Percentiles rank a stretch among this genome's conserved stretches.
Evolutionary conservation across 2,113 vertebrate genomes (phyloP).

Genomic region (Anguilla rostrata): DNA sequence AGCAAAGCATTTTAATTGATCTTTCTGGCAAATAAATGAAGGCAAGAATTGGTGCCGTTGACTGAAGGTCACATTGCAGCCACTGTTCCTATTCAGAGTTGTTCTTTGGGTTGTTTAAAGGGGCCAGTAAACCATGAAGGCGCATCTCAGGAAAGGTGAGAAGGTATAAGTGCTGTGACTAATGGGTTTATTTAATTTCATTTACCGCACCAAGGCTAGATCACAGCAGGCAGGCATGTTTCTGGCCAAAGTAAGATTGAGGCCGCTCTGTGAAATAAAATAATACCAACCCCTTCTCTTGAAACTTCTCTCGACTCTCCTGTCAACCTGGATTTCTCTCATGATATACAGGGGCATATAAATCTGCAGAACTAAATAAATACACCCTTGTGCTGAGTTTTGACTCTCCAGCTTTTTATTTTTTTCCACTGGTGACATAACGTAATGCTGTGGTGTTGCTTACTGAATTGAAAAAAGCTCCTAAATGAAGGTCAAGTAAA

Average conservation of each 20-base stretch:
- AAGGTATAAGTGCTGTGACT: constrained; percentile 66
- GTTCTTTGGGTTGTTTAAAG: constrained; percentile 59
- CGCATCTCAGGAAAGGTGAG: constrained; percentile 67
- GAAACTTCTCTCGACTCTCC: constrained; percentile 52
- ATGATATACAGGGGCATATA: constrained; percentile 53
- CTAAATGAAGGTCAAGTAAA: constrained; percentile 71
- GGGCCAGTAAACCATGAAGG: constrained; percentile 69
- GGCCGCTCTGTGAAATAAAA: constrained; percentile 62
- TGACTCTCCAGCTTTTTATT: constrained; percentile 59
- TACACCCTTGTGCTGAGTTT: constrained; percentile 62
- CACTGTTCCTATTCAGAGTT: constrained; percentile 36
- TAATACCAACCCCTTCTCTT: constrained; percentile 62
- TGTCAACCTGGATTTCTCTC: constrained; percentile 63
- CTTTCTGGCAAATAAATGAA: constrained; percentile 61
- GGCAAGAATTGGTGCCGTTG: constrained; percentile 46
- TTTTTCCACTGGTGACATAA: constrained; percentile 59
- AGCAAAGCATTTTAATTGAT: constrained; percentile 71
- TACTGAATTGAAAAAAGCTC: constrained; percentile 49
- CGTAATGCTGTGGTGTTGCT: constrained; percentile 55
- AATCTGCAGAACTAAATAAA: constrained; percentile 72
- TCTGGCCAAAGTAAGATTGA: constrained; percentile 63
- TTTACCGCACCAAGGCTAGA: constrained; percentile 52
- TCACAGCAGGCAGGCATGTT: constrained; percentile 52
- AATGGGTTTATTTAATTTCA: constrained; percentile 75
- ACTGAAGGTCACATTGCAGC: constrained; percentile 67